A percentile compares a stretch with the other conserved stretches of the same genome.
phyloP scores from a whole-genome alignment of 2,113 vertebrate species.

The Mirounga angustirostris region DNA sequence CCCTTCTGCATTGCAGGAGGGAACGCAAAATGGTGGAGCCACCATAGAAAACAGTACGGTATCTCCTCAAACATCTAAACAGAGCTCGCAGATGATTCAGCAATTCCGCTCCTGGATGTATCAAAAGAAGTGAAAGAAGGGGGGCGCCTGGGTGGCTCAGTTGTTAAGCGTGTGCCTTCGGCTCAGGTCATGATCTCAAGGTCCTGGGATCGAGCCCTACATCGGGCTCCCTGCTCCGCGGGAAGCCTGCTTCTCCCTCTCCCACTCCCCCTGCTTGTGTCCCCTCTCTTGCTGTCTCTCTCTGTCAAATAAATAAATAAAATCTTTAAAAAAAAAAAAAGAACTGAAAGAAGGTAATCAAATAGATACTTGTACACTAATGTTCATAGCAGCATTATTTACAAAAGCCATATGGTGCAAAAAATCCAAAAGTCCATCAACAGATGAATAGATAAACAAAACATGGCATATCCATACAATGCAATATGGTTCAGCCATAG shows the following conservation, averaged over 20 bases:
- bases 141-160: too few species aligned
- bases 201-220: too few species aligned
- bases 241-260: too few species aligned
- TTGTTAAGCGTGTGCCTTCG: too few species aligned
- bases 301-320: too few species aligned
- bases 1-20: neutral
- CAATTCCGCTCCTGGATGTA: neutral
- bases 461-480: neutral
- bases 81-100: neutral
- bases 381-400: neutral
- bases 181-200: too few species aligned
- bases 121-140: neutral
- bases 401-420: neutral
- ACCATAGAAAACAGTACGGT: neutral
- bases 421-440: neutral
- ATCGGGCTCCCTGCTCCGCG: too few species aligned
- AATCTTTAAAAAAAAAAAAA: neutral
- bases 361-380: neutral
- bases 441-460: neutral
- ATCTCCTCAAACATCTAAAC: neutral
- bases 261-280: too few species aligned
- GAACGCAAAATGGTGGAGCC: neutral
- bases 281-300: too few species aligned
- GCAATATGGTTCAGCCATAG: neutral
- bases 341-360: neutral